These are phyloP conservation scores for Cygnus atratus DNA, from an alignment of 2,113 vertebrate genomes.

Conservation along the genomic window DNA sequence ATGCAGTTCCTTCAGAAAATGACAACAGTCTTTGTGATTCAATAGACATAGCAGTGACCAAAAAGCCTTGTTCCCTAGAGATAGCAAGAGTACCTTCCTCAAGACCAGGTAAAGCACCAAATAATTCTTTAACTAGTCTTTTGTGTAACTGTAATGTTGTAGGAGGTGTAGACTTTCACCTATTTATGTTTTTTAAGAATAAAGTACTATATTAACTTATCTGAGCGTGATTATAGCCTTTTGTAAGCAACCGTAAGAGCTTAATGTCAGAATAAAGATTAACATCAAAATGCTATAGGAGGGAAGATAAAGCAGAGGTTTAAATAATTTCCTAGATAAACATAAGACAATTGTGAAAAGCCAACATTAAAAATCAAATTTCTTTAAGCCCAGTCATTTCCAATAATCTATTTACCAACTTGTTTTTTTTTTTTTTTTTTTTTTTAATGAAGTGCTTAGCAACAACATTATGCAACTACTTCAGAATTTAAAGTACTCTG, in stretches of 20 bases:
- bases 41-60: constrained; percentile 88
- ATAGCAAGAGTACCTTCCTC: constrained; percentile 83
- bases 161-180: constrained; percentile 41
- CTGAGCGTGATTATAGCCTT: background rate
- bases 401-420: background rate
- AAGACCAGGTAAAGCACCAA: constrained; percentile 82
- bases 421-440: background rate
- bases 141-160: background rate
- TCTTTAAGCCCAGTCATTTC: background rate
- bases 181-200: constrained; percentile 32
- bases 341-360: background rate
- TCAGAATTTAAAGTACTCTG: background rate
- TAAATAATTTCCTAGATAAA: background rate
- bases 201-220: constrained; percentile 63
- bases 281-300: background rate
- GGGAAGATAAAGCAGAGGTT: background rate
- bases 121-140: background rate
- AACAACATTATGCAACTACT: background rate
- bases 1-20: constrained; percentile 88
- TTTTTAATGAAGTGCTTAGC: background rate
- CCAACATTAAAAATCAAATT: background rate
- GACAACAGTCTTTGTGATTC: constrained; percentile 91
- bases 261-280: background rate
- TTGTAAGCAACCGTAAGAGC: background rate
- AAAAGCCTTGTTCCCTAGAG: constrained; percentile 94